Evolutionary conservation across 2,888 invertebrate genomes (phyloP), one percentile per base, ranked within the genome.

Genomic region (Keiferia lycopersicella): DNA sequence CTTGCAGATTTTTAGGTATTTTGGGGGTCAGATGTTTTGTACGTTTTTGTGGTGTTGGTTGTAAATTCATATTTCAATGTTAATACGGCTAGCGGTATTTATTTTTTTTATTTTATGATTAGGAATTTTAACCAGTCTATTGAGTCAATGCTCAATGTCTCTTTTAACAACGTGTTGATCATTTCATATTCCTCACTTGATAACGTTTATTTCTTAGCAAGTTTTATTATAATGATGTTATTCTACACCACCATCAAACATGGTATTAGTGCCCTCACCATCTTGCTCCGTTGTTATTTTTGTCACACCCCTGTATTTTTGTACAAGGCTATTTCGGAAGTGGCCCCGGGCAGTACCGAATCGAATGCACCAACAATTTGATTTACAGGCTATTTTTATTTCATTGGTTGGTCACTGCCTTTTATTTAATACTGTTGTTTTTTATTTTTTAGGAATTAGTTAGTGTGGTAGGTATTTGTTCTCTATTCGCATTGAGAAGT

Each of bases 271-370:
- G 30, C 56, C 56, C 56, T 34, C n/a, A 18, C 50, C 16, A 11
- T 51, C 34, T 56, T 56, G 56, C 30, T 8, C 56, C 56, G 34
- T 56, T 53, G 56, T 56, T 56, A 56, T 56, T 56, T 34, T 34
- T 16, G 56, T 34, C 58, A 57, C 64, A 60, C 59, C 64, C 63
- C 60, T 63, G 50, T 63, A 50, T 62, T 62, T 61, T 65, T 65
- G 57, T 65, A 18, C 45, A 2, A 2, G 30, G 50, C 61, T 61
- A 60, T 60, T 61, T 34, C 48, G 16, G 18, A 34, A 50, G 12
- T 48, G 26, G 61, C 61, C 50, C 16, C 34, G 50, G 48, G 61
- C 34, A n/a, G 22, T n/a, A 50, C 34, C n/a, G 50, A 22, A 61
- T 50, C 61, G 4, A 48, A 50, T 50, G 61, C 30, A 34, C 20